Percentiles rank a stretch among this genome's conserved stretches.
Evolutionary conservation across 1,140 invertebrate genomes (phyloP).

Genomic region (Drosophila kanapiae): DNA sequence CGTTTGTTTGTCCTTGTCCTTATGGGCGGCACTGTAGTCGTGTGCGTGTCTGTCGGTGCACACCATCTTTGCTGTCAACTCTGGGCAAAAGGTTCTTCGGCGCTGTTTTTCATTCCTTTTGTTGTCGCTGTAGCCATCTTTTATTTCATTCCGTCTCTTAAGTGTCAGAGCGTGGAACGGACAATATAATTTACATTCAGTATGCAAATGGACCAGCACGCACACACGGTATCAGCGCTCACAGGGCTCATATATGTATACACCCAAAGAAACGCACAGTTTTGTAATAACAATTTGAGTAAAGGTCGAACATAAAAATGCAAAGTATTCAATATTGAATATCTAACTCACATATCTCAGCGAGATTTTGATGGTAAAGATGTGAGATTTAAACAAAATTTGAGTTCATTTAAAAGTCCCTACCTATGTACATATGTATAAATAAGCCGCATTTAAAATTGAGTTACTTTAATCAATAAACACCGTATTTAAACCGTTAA

Average conservation of each 20-base stretch:
- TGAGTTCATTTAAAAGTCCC: too few species aligned
- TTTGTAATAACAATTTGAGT: neutral
- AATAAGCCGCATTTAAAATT: too few species aligned
- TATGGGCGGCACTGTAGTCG: slow-evolving; percentile 11
- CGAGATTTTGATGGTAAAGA: too few species aligned
- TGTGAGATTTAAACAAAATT: too few species aligned
- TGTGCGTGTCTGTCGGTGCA: slow-evolving; percentile 36
- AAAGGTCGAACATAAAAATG: too few species aligned
- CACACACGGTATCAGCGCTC: slow-evolving; percentile 22
- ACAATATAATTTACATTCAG: slow-evolving; percentile 79
- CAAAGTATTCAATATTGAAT: neutral
- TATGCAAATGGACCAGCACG: slow-evolving; percentile 64
- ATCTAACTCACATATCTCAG: too few species aligned
- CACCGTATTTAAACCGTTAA: too few species aligned
- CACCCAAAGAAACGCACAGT: neutral
- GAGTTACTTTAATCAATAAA: too few species aligned
- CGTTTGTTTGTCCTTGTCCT: slow-evolving; percentile 24
- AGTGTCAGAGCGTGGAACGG: slow-evolving; percentile 76
- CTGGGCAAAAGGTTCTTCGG: slow-evolving; percentile 14
- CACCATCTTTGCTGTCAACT: slow-evolving; percentile 50
- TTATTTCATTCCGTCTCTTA: slow-evolving; percentile 77
- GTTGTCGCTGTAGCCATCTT: slow-evolving; percentile 66
- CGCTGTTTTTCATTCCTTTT: slow-evolving; percentile 59
- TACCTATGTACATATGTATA: too few species aligned
- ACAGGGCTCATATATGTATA: neutral